Evolutionary conservation across 2,797 vertebrate genomes (phyloP).

Genomic region (Telmatherina bonti): DNA sequence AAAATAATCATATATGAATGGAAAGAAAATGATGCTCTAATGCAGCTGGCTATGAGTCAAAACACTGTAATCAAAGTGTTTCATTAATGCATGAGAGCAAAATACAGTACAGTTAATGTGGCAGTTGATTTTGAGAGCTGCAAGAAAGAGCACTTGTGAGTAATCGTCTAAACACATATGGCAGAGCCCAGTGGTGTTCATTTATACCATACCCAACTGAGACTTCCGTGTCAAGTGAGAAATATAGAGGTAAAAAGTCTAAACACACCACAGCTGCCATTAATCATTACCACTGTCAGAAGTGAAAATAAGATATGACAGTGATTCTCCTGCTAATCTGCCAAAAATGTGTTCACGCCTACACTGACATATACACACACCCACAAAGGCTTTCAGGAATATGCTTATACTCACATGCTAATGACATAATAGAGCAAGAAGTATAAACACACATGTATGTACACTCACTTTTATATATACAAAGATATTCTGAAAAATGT

Average conservation of each 20-base stretch:
- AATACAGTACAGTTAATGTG: constrained; percentile 71
- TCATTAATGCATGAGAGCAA: constrained; percentile 80
- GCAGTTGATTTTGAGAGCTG: constrained; percentile 69
- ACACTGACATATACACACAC: constrained; percentile 56
- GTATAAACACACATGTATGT: constrained; percentile 66
- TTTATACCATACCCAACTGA: constrained; percentile 81
- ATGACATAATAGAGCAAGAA: constrained; percentile 76
- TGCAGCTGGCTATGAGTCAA: constrained; percentile 76
- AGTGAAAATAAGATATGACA: constrained; percentile 85
- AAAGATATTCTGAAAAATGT: constrained; percentile 51
- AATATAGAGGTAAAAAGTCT: constrained; percentile 82
- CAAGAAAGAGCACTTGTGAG: constrained; percentile 64
- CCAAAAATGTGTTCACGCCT: constrained; percentile 75
- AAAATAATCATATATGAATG: constrained; percentile 60
- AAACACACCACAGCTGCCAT: constrained; percentile 80
- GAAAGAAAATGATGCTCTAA: constrained; percentile 54
- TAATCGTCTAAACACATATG: constrained; percentile 82
- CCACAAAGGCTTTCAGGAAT: constrained; percentile 56
- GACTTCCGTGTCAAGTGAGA: constrained; percentile 82
- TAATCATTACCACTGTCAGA: constrained; percentile 83
- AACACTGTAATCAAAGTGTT: constrained; percentile 76
- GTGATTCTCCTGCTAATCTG: constrained; percentile 82
- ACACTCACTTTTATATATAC: constrained; percentile 65
- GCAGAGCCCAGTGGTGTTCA: constrained; percentile 71
- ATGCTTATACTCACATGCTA: constrained; percentile 65